Percentiles rank a stretch among this genome's conserved stretches.
These are phyloP conservation scores for Dryadula phaetusa DNA, from an alignment of 2,888 invertebrate species.

Conservation along the genomic window DNA sequence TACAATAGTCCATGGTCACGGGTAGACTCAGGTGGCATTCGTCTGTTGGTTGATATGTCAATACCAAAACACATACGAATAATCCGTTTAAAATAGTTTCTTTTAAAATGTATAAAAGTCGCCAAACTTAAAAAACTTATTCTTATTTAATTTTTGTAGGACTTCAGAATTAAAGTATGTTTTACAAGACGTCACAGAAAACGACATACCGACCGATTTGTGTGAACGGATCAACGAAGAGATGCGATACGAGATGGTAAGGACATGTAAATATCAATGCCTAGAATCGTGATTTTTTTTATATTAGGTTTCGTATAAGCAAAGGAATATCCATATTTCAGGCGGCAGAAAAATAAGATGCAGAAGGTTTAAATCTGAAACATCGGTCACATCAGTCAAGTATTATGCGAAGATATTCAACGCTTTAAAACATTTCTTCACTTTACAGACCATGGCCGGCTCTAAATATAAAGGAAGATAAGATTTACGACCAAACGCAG, in stretches of 20 bases:
- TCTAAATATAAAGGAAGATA: slow-evolving; percentile 80
- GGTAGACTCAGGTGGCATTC: too few species aligned
- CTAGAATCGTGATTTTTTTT: slow-evolving; percentile 45
- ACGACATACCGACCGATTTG: slow-evolving; percentile 95
- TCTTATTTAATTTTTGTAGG: slow-evolving; percentile 64
- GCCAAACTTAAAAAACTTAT: too few species aligned
- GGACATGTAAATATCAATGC: slow-evolving; percentile 81
- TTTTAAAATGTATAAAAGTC: too few species aligned
- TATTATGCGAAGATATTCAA: slow-evolving; percentile 78
- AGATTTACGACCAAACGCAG: slow-evolving; percentile 33
- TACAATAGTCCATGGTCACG: too few species aligned
- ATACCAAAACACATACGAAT: too few species aligned
- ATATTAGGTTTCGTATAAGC: slow-evolving; percentile 54
- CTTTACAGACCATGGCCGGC: slow-evolving; percentile 78
- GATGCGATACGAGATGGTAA: slow-evolving; percentile 95
- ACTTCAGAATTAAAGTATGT: slow-evolving; percentile 93
- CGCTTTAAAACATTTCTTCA: slow-evolving; percentile 82
- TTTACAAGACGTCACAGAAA: slow-evolving; percentile 94
- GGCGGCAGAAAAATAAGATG: slow-evolving; percentile 82
- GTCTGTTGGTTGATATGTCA: too few species aligned
- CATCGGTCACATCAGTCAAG: slow-evolving; percentile 74
- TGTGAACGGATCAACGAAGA: slow-evolving; percentile 95
- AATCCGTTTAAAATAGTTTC: too few species aligned
- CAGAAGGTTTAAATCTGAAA: slow-evolving; percentile 78
- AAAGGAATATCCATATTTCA: slow-evolving; percentile 59